Base-by-base conservation (phyloP, 2,888 invertebrate genomes). In the Scrobipalpa costella region DNA sequence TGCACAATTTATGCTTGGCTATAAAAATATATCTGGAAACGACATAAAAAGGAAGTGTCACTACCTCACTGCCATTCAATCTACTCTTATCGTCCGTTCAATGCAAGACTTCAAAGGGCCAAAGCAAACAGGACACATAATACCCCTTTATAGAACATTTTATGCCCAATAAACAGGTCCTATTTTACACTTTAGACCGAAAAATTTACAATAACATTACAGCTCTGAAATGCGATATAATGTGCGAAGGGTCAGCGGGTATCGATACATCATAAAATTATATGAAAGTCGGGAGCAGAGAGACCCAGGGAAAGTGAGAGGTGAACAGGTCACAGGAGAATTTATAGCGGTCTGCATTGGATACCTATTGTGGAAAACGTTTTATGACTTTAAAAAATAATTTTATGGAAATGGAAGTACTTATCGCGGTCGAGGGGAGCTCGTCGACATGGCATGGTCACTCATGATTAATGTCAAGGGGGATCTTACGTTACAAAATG, bases 181-280 rank as follows among this genome's bases (percentile, higher is more conserved):
- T 76, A 80, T 83, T 15, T 15, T 77, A 83, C 80, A 81, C 73
- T 81, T 83, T 82, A 78, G 80, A 80, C 69, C 72, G 72, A 78
- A 80, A 27, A 82, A 80, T 81, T 83, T 81, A 78, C 78, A 80
- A 73, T 75, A 73, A 68, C 68, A 73, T 71, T 69, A 73, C 69
- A 74, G 71, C 77, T 79, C 76, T 75, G 76, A 78, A 79, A 74
- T 75, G 80, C 85, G 81, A 88, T 88, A 90, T 88, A 88, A 85
- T 80, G 85, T 85, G 85, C 83, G 88, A 87, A 86, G 90, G 90
- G 90, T 90, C 90, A 90, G 83, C 81, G 85, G 80, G 79, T 84
- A 78, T 70, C 87, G 79, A 90, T 90, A 90, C 84, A 91, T 91
- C 90, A 90, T 89, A 88, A 90, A 90, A 89, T 90, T 90, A 91